Percentiles rank a stretch among this genome's conserved stretches.
Evolutionary conservation across 1,140 invertebrate species (phyloP).

Genomic region (Panonychus citri): DNA sequence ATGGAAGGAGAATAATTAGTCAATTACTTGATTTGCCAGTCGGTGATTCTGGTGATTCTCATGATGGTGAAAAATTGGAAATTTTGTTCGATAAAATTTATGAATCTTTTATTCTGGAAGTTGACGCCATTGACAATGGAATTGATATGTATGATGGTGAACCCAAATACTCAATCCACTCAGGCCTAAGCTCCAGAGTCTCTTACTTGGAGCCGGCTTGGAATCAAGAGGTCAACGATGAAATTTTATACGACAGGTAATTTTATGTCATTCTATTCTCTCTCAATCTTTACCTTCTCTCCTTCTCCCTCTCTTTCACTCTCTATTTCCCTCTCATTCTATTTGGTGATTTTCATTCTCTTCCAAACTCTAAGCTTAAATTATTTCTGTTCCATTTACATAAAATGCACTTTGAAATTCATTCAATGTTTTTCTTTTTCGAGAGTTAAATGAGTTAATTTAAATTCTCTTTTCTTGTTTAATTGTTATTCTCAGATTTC

Average conservation of each 20-base stretch:
- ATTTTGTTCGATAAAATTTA: slow-evolving; percentile 62
- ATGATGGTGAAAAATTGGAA: slow-evolving; percentile 26
- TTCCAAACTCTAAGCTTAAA: too few species aligned
- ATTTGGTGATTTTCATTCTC: too few species aligned
- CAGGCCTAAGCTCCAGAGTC: slow-evolving; percentile 50
- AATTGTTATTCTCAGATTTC: slow-evolving; percentile 24
- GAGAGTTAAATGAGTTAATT: too few species aligned
- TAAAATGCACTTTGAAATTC: too few species aligned
- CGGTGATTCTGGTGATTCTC: neutral
- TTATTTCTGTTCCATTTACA: too few species aligned
- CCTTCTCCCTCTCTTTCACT: too few species aligned
- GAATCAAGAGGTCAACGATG: slow-evolving; percentile 35
- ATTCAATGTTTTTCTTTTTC: neutral
- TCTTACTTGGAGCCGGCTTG: slow-evolving; percentile 56
- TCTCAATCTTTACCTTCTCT: too few species aligned
- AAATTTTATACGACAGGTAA: slow-evolving; percentile 9
- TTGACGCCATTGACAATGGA: slow-evolving; percentile 93
- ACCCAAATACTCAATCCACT: slow-evolving; percentile 42
- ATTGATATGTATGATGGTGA: slow-evolving; percentile 1
- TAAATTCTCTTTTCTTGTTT: too few species aligned
- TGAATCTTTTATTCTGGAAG: slow-evolving; percentile 66
- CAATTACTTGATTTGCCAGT: slow-evolving; percentile 16
- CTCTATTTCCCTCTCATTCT: too few species aligned
- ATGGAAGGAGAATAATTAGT: slow-evolving; percentile 54
- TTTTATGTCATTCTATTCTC: too few species aligned